Evolutionary conservation across 2,888 invertebrate species (phyloP).

Genomic region (Smittia sp.): DNA sequence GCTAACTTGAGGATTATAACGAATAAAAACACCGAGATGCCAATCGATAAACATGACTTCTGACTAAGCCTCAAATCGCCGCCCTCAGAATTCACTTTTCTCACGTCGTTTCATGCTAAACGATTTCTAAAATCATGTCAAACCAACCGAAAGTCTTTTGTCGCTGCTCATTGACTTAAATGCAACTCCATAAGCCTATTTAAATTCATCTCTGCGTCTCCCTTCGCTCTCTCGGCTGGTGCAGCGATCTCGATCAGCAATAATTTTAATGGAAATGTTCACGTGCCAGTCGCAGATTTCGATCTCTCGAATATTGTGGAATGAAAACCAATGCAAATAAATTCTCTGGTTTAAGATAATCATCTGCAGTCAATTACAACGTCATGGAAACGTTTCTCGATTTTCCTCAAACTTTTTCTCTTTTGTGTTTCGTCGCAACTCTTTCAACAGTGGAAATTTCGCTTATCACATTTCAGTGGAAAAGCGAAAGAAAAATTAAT

Average conservation of each 20-base stretch:
- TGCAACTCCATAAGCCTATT: neutral
- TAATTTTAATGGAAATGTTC: slow-evolving; percentile 37
- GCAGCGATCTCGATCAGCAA: slow-evolving; percentile 25
- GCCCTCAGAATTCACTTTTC: neutral
- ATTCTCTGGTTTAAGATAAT: neutral
- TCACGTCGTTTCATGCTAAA: neutral
- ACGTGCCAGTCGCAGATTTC: slow-evolving; percentile 23
- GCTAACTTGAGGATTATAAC: neutral
- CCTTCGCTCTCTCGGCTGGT: neutral
- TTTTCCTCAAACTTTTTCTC: neutral
- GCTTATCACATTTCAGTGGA: neutral
- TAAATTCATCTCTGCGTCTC: neutral
- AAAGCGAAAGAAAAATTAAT: neutral
- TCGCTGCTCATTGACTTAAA: slow-evolving; percentile 20
- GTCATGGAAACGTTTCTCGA: neutral
- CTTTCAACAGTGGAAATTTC: neutral
- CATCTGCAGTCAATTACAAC: neutral
- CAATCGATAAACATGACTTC: neutral
- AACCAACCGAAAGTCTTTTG: slow-evolving; percentile 35
- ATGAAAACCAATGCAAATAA: slow-evolving; percentile 30
- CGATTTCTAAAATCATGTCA: slow-evolving; percentile 14
- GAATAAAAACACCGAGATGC: neutral
- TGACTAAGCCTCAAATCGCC: neutral
- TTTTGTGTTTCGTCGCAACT: neutral
- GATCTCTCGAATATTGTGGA: slow-evolving; percentile 13